Base-by-base conservation (phyloP, 2,797 vertebrate genomes). In the Schizothorax lantsangensis region DNA sequence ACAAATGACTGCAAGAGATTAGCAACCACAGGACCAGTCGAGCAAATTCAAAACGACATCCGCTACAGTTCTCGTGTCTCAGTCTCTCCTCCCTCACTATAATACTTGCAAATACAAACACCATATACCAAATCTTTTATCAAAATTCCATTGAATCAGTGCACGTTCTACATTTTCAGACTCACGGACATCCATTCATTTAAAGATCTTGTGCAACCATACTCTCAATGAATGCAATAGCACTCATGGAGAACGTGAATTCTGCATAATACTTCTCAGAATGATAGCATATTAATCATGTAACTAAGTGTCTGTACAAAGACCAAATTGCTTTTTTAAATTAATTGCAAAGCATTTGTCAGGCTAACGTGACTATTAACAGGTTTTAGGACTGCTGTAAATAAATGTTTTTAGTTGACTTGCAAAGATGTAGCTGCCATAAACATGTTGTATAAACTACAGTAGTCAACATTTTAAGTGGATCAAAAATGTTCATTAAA, bases 1-100 rank as follows among this genome's bases (percentile, higher is more conserved):
- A 91, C 93, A 94, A 95, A 95, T 95, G 95, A 93, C 92, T 57
- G 89, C 84, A 91, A 94, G 84, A 95, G 95, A 96, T 95, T 95
- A 95, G 93, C 90, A 94, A 95, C 95, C 95, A 95, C 95, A 95
- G 93, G 92, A 92, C 90, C 81, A 88, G 90, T 91, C 87, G 90
- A 84, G 90, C 89, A 92, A 90, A 85, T 89, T 93, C 86, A 72
- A 89, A 88, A 84, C 82, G 87, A 88, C 90, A 90, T 94, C 93
- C 91, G 93, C 94, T 95, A 90, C 79, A 86, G 84, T 86, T 87
- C 45, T 88, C 74, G 84, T 6, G 83, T 73, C 89, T 89, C 79
- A 57, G 68, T 62, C 66, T 84, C 47, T 75, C 36, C 71, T 69
- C 80, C 52, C 72, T 23, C 66, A 54, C 33, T 69, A 0, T 17